Conservation (phyloP, 2,113 vertebrate genomes). For the Paracanthobrama guichenoti region DNA sequence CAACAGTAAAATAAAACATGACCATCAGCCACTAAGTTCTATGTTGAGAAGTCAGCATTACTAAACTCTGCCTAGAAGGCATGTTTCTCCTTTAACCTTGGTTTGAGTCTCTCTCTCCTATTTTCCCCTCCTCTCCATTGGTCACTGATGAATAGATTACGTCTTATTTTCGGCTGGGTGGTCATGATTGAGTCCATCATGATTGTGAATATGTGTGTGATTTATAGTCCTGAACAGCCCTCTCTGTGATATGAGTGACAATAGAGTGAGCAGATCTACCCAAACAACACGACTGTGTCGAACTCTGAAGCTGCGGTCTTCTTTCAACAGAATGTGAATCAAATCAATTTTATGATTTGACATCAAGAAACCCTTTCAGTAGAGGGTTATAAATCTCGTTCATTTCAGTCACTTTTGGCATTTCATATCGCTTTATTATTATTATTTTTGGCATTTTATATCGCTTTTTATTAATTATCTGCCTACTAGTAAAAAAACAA, state of each 20-base stretch:
- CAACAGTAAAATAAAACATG: not conserved
- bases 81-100: constrained; percentile 9
- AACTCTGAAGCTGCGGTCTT: not conserved
- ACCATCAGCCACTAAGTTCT: not conserved
- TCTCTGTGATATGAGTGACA: not conserved
- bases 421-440: not conserved
- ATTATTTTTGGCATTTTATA: not conserved
- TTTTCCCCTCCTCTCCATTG: not conserved
- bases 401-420: not conserved
- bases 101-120: not conserved
- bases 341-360: not conserved
- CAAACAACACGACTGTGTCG: not conserved
- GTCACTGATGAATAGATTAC: constrained; percentile 5
- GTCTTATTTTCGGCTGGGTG: not conserved
- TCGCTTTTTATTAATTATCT: not conserved
- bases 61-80: not conserved
- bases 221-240: not conserved
- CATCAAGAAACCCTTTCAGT: not conserved
- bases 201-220: constrained; percentile 3
- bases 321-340: not conserved
- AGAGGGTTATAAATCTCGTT: not conserved
- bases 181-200: not conserved
- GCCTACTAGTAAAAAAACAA: not conserved
- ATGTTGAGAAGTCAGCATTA: not conserved
- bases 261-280: not conserved